These are phyloP conservation scores for Cyphomyrus plagiostoma DNA, from an alignment of 2,113 vertebrate species.

Conservation along the genomic window DNA sequence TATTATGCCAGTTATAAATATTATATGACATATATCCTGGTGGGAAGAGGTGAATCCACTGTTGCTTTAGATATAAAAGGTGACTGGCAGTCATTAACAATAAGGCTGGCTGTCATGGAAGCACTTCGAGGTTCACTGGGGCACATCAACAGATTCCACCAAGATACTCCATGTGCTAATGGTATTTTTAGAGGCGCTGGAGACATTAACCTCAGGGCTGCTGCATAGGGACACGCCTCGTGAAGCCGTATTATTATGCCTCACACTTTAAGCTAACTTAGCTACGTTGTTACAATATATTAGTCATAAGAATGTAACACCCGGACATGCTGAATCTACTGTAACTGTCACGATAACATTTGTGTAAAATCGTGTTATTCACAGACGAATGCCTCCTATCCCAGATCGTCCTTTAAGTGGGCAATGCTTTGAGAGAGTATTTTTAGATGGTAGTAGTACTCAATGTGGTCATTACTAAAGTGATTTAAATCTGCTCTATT, in stretches of 20 bases:
- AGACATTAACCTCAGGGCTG: not conserved
- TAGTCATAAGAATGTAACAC: constrained; percentile 29
- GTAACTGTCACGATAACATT: constrained; percentile 31
- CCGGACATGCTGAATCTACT: constrained; percentile 22
- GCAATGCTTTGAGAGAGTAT: not conserved
- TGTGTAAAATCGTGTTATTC: not conserved
- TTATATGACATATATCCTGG: not conserved
- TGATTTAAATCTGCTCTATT: not conserved
- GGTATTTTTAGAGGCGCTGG: constrained; percentile 12
- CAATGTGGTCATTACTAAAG: not conserved
- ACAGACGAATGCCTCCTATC: not conserved
- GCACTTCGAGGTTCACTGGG: not conserved
- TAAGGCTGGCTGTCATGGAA: not conserved
- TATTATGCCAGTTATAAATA: not conserved
- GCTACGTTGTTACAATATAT: constrained; percentile 25
- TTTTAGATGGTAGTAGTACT: not conserved
- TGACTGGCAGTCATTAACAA: not conserved
- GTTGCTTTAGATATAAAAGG: not conserved
- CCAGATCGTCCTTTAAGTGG: not conserved
- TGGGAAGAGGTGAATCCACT: not conserved
- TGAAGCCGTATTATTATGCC: not conserved
- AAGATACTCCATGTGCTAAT: not conserved
- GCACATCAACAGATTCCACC: not conserved
- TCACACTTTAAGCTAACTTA: constrained; percentile 20
- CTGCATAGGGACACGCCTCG: not conserved